Evolutionary conservation across 2,888 invertebrate species (phyloP), one percentile per base, ranked within the genome.

Genomic region (Meteorus colon): DNA sequence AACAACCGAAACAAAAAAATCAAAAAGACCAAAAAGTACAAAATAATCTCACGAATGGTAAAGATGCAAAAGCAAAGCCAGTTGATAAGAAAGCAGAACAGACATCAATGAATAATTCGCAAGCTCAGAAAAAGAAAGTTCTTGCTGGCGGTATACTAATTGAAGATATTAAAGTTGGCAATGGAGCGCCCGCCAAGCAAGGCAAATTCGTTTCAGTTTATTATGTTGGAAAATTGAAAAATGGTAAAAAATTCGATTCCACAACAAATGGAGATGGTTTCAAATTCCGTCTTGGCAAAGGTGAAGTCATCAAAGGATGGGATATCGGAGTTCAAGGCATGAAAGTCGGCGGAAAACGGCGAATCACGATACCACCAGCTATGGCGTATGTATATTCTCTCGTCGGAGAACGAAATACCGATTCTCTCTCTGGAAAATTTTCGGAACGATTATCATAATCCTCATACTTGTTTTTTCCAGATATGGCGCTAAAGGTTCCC

Each of bases 301-400:
- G 95, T 79, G 96, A 97, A 89, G 97, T 97, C 0, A 97, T 98
- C 86, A 94, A 94, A 82, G 97, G 96, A 16, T 97, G 97, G 97
- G 97, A 98, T 86, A 90, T 95, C 51, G 98, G 97, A 70, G 91
- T 97, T n/a, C 90, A 90, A 59, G 97, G 98, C 68, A 98, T 98
- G 98, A 97, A 96, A 90, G 94, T 97, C 76, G 98, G 98, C 45
- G 98, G 97, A 82, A 97, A 96, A 90, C 92, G 98, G 87, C 94
- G 93, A 84, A 93, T 98, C 73, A 92, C 92, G 19, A 95, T 97
- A 88, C 98, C 98, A 77, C 94, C 97, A 68, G 90, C 93, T 67
- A 94, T 96, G 93, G 98, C 94, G 93, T 98, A 94, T 93, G 96
- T 92, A 66, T 71, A 37, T 6, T 41, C 8, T 12, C 12, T 41